Base-by-base conservation (phyloP, 2,888 invertebrate species). In the Anticlea derivata region DNA sequence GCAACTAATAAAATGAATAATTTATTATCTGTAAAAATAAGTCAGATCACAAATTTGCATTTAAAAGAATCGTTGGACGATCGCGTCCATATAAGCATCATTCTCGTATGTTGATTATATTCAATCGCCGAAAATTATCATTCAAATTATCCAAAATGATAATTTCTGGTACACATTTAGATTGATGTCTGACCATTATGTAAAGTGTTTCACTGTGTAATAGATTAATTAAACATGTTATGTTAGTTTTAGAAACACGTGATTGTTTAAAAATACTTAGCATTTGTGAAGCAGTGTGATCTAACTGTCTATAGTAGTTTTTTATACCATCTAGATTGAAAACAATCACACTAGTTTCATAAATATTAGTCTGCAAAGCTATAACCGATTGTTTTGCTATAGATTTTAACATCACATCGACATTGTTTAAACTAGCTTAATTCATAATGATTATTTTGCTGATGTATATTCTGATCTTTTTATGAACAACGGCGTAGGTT, bases 181-280 rank as follows among this genome's bases (percentile, higher is more conserved):
- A 76, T 86, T 71, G 80, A 82, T 88, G 87, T 87, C 78, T 80
- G 78, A 86, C 68, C 76, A 83, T 83, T 74, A 75, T 80, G 84
- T 86, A 84, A 84, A 78, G 81, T 87, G 85, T 86, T 77, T 85
- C 85, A 86, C 80, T 83, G 85, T 88, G 84, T 83, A 84, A 86
- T 88, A 87, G 87, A 80, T 78, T 75, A 80, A 80, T 82, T 81
- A 74, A 80, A 84, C 66, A 73, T 88, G 86, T 87, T 78, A 86
- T 88, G 85, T 86, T 87, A 87, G 86, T 78, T 65, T 85, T 87
- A 87, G 85, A 78, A 56, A 75, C 78, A 82, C 78, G 75, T 81
- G 70, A 71, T 67, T 77, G 78, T 83, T 78, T 71, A 65, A 70
- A 76, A 63, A 73, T 75, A 69, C 66, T 68, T 78, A 75, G 75